These are phyloP conservation scores for Otus sunia DNA, from an alignment of 2,113 vertebrate species.

Conservation along the genomic window DNA sequence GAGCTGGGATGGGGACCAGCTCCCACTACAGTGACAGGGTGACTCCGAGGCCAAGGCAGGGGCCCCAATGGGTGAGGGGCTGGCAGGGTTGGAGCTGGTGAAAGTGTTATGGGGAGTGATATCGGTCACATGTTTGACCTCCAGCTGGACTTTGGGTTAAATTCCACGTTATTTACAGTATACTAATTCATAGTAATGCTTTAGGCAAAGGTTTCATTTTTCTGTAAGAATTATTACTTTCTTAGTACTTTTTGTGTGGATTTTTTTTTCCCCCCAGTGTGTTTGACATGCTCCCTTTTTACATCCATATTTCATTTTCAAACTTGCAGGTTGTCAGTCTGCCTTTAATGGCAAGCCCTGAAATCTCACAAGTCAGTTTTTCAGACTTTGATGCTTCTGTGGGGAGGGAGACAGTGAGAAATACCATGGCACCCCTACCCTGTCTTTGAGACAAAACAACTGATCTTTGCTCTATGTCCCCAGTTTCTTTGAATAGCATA, in stretches of 20 bases:
- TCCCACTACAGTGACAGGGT: not conserved
- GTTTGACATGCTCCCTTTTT: not conserved
- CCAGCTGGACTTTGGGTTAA: not conserved
- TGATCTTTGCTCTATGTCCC: not conserved
- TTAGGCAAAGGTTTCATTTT: not conserved
- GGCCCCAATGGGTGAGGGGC: accelerated
- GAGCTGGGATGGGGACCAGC: not conserved
- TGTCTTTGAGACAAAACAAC: not conserved
- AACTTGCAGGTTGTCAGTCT: not conserved
- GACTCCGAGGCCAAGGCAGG: not conserved
- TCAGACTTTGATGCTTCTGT: not conserved
- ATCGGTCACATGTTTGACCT: not conserved
- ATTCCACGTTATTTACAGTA: not conserved
- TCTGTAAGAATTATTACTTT: not conserved
- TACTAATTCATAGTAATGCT: not conserved
- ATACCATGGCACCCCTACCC: not conserved
- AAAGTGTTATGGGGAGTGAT: accelerated
- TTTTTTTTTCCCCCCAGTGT: not conserved
- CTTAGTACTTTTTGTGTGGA: not conserved
- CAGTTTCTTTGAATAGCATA: not conserved
- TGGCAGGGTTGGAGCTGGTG: not conserved
- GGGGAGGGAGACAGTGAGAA: not conserved
- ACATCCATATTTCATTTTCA: not conserved
- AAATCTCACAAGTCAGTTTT: not conserved
- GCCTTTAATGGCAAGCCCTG: not conserved